phyloP scores from a whole-genome alignment of 1,140 invertebrate genomes.

The Archegozetes longisetosus region DNA sequence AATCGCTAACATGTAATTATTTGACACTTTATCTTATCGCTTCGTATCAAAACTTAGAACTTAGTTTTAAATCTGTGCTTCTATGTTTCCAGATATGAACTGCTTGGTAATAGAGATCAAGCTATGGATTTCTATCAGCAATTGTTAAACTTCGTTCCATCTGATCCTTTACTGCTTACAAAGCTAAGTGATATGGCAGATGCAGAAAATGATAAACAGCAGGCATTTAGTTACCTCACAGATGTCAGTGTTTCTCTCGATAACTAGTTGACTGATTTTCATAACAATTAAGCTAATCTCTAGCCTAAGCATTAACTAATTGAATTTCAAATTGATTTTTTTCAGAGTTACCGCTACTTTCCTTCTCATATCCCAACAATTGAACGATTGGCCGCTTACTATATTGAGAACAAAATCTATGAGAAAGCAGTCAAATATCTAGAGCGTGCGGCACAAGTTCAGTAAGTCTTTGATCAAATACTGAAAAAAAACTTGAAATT shows the following conservation, averaged over 20 bases:
- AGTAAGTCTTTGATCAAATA: slow-evolving; percentile 33
- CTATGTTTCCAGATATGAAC: slow-evolving; percentile 37
- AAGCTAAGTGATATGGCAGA: slow-evolving; percentile 73
- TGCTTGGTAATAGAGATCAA: slow-evolving; percentile 53
- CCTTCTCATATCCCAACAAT: slow-evolving; percentile 76
- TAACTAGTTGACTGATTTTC: too few relatives aligned
- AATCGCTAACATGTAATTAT: slow-evolving; percentile 51
- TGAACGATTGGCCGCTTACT: slow-evolving; percentile 80
- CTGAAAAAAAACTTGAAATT: too few relatives aligned
- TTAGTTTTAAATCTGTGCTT: too few relatives aligned
- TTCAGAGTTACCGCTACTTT: slow-evolving; percentile 65
- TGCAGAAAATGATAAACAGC: slow-evolving; percentile 66
- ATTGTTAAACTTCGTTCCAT: slow-evolving; percentile 59
- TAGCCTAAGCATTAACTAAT: background rate
- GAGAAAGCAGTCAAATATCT: slow-evolving; percentile 81
- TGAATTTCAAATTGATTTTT: slow-evolving; percentile 1
- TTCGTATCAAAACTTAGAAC: background rate
- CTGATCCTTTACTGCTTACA: slow-evolving; percentile 61
- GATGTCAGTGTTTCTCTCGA: too few relatives aligned
- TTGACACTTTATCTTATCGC: background rate
- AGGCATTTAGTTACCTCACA: slow-evolving; percentile 77
- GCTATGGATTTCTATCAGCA: slow-evolving; percentile 59
- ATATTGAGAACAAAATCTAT: slow-evolving; percentile 69
- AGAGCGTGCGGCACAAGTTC: slow-evolving; percentile 67
- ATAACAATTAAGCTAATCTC: background rate